phyloP scores from a whole-genome alignment of 1,140 invertebrate species.

The Conus betulinus region DNA sequence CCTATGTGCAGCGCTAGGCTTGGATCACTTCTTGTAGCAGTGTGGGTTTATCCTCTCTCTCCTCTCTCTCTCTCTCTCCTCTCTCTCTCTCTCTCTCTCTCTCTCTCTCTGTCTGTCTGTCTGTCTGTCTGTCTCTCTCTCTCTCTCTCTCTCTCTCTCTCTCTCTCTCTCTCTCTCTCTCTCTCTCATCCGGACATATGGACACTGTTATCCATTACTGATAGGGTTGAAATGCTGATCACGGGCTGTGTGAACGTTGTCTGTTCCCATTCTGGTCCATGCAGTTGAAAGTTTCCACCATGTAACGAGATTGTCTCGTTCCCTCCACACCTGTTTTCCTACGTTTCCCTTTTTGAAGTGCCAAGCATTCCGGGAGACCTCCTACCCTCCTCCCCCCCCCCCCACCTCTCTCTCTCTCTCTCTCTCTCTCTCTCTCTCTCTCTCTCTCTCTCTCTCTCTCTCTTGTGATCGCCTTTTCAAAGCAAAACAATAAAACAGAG shows the following conservation, averaged over 20 bases:
- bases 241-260: too few relatives aligned
- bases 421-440: not conserved
- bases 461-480: not conserved
- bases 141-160: not conserved
- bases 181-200: not conserved
- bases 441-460: not conserved
- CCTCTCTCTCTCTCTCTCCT: not conserved
- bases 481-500: too few relatives aligned
- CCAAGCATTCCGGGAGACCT: too few relatives aligned
- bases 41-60: not conserved
- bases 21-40: too few relatives aligned
- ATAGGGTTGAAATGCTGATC: too few relatives aligned
- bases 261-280: too few relatives aligned
- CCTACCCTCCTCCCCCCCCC: not conserved
- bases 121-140: not conserved
- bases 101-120: not conserved
- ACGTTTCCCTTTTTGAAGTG: too few relatives aligned
- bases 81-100: not conserved
- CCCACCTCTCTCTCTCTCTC: not conserved
- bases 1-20: not conserved
- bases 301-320: too few relatives aligned
- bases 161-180: not conserved
- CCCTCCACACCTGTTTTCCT: too few relatives aligned
- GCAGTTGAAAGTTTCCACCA: too few relatives aligned
- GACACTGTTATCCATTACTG: not conserved